A percentile compares a stretch with the other conserved stretches of the same genome.
Conservation (phyloP, 2,113 vertebrate genomes). For the Psettodes erumei region DNA sequence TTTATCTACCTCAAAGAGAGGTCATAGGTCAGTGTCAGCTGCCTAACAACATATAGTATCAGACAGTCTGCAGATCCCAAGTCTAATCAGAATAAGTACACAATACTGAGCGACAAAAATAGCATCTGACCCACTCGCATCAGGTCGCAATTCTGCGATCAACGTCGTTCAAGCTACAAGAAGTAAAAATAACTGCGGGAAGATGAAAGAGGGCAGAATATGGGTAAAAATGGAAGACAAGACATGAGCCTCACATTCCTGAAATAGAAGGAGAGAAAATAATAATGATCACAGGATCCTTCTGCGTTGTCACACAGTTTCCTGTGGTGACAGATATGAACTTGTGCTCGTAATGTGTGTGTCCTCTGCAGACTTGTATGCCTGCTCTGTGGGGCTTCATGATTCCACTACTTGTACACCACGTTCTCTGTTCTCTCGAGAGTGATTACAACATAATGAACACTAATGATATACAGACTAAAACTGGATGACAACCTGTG, state of each 20-base stretch:
- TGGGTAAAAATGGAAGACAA: conserved; percentile 58
- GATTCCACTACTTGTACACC: neutral
- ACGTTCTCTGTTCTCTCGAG: neutral
- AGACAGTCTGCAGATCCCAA: too few relatives aligned
- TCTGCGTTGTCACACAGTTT: conserved; percentile 29
- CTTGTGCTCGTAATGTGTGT: neutral
- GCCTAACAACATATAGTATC: too few relatives aligned
- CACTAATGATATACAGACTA: neutral
- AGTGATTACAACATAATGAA: conserved; percentile 4
- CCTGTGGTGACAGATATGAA: neutral
- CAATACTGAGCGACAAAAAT: conserved; percentile 27
- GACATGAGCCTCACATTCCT: conserved; percentile 33
- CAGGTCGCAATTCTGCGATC: conserved; percentile 5
- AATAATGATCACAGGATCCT: conserved; percentile 50
- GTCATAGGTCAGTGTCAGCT: neutral
- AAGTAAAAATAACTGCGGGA: conserved; percentile 61
- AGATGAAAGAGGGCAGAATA: conserved; percentile 52
- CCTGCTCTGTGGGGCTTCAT: neutral
- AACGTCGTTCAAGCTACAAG: neutral
- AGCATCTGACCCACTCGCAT: conserved; percentile 17
- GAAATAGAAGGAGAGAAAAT: conserved; percentile 46
- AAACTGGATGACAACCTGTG: neutral
- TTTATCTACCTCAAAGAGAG: neutral
- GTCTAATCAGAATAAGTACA: conserved; percentile 1
- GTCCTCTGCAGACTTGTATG: neutral